phyloP scores from a whole-genome alignment of 1,140 invertebrate genomes.

The Drosophila kohkoa region DNA sequence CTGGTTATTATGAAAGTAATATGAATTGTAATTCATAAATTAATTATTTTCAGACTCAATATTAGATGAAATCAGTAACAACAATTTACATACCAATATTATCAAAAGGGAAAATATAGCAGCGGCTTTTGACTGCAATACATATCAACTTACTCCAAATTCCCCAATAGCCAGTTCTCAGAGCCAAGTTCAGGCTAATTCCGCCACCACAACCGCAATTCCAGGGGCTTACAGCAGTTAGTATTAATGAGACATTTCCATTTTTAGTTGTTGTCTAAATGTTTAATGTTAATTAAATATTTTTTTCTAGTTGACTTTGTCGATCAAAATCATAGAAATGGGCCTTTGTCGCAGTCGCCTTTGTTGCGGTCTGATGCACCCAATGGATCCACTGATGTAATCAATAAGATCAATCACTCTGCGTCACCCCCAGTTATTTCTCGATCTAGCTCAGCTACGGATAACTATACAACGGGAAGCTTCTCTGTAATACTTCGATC shows the following conservation, averaged over 20 bases:
- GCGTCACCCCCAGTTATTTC: conserved; percentile 55
- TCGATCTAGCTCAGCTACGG: conserved; percentile 39
- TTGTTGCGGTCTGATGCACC: conserved; percentile 48
- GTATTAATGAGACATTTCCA: conserved; percentile 53
- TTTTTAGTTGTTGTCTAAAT: not conserved
- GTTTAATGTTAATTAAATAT: not conserved
- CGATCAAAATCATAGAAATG: conserved; percentile 71
- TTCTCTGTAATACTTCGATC: conserved; percentile 75
- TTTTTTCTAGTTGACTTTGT: conserved; percentile 75
- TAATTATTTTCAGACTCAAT: conserved; percentile 92
- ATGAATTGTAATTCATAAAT: not conserved
- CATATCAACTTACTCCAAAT: conserved; percentile 91
- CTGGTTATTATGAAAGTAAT: not conserved
- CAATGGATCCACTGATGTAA: conserved; percentile 37
- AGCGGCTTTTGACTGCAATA: conserved; percentile 94
- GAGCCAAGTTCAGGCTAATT: conserved; percentile 79
- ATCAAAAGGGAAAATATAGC: conserved; percentile 95
- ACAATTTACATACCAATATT: conserved; percentile 89
- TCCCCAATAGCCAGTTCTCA: conserved; percentile 52
- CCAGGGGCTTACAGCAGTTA: conserved; percentile 88
- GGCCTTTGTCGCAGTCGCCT: conserved; percentile 69
- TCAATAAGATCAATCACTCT: conserved; percentile 65
- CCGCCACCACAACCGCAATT: conserved; percentile 63
- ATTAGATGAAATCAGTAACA: conserved; percentile 93
- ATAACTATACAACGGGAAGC: conserved; percentile 45